Conservation (phyloP, 2,888 invertebrate species). For the Lysandra coridon region DNA sequence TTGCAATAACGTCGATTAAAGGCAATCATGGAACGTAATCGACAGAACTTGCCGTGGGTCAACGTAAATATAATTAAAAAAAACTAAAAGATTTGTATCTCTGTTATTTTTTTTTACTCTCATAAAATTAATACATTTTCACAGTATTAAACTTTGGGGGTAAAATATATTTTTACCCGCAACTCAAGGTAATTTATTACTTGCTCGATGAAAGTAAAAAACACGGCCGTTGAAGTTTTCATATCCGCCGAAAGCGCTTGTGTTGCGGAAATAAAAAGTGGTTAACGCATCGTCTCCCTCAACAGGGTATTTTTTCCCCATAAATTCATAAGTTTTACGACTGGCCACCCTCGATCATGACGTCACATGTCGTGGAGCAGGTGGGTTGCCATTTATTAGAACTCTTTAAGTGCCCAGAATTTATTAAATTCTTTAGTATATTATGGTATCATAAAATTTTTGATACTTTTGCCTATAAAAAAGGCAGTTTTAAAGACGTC, state of each 20-base stretch:
- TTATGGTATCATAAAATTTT: slow-evolving; percentile 32
- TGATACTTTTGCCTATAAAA: neutral
- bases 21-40: too few relatives aligned
- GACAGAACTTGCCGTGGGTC: too few relatives aligned
- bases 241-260: slow-evolving; percentile 18
- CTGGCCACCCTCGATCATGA: slow-evolving; percentile 50
- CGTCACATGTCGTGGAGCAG: slow-evolving; percentile 53
- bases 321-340: slow-evolving; percentile 61
- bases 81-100: too few relatives aligned
- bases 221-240: neutral
- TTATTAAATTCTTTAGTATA: slow-evolving; percentile 36
- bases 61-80: too few relatives aligned
- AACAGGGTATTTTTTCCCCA: slow-evolving; percentile 57
- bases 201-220: neutral
- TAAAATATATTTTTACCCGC: neutral
- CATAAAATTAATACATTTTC: too few relatives aligned
- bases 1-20: too few relatives aligned
- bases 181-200: slow-evolving; percentile 10
- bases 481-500: neutral
- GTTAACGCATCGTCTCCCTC: slow-evolving; percentile 41
- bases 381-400: slow-evolving; percentile 43
- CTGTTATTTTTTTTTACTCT: too few relatives aligned
- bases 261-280: slow-evolving; percentile 33
- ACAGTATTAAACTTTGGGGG: neutral
- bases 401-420: slow-evolving; percentile 31